Percentiles rank a stretch among this genome's conserved stretches.
Conservation (phyloP, 2,888 invertebrate species). For the Venusia cambrica region DNA sequence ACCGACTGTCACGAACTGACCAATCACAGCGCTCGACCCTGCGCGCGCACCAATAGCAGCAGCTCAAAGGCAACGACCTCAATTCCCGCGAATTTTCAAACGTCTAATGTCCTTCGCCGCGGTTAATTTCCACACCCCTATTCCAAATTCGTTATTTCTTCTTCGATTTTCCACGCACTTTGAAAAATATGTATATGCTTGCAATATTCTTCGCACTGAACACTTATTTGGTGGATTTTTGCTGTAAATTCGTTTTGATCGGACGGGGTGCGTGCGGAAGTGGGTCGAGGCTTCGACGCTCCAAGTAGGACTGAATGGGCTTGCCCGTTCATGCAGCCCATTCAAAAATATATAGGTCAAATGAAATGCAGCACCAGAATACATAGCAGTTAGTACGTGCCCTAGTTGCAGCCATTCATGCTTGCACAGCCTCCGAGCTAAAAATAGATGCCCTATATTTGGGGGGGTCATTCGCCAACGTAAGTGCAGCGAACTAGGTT, state of each 20-base stretch:
- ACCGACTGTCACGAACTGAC: slow-evolving; percentile 38
- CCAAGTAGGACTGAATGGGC: slow-evolving; percentile 74
- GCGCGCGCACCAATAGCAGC: slow-evolving; percentile 48
- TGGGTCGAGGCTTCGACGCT: slow-evolving; percentile 65
- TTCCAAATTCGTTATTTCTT: slow-evolving; percentile 16
- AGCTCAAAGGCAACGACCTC: slow-evolving; percentile 34
- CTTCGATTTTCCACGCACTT: slow-evolving; percentile 7
- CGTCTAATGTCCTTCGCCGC: slow-evolving; percentile 35
- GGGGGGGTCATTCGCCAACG: slow-evolving; percentile 74
- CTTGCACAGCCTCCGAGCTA: slow-evolving; percentile 61
- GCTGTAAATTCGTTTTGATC: slow-evolving; percentile 21
- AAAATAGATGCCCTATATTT: slow-evolving; percentile 76
- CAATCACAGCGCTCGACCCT: slow-evolving; percentile 46
- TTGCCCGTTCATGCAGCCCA: slow-evolving; percentile 75
- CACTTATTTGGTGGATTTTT: slow-evolving; percentile 6
- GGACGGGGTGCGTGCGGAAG: slow-evolving; percentile 42
- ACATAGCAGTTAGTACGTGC: slow-evolving; percentile 40
- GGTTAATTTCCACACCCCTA: slow-evolving; percentile 32
- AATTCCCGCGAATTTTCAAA: slow-evolving; percentile 55
- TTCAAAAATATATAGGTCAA: slow-evolving; percentile 80
- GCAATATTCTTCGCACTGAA: slow-evolving; percentile 5
- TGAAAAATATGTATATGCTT: slow-evolving; percentile 6
- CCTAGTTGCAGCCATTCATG: slow-evolving; percentile 73
- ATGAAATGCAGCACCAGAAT: slow-evolving; percentile 58
- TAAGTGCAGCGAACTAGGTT: slow-evolving; percentile 74